Evolutionary conservation across 1,140 invertebrate genomes (phyloP).

Genomic region (Caenorhabditis remanei): DNA sequence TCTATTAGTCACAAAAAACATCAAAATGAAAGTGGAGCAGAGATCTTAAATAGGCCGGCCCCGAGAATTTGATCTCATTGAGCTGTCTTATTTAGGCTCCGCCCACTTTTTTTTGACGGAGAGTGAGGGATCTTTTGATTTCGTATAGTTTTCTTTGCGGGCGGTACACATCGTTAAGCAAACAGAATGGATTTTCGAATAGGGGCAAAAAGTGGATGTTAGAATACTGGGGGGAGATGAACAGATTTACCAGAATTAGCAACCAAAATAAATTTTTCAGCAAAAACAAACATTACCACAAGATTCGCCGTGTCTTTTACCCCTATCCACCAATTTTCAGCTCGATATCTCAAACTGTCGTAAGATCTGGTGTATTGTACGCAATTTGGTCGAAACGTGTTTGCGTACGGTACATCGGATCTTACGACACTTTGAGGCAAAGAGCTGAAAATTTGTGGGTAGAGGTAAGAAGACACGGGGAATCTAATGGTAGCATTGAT

Average conservation of each 20-base stretch:
- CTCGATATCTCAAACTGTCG: neutral
- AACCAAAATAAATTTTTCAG: too few species aligned
- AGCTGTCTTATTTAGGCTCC: constrained; percentile 1
- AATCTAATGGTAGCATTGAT: neutral
- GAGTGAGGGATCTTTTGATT: neutral
- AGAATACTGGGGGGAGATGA: too few species aligned
- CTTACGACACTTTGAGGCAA: neutral
- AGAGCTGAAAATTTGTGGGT: neutral
- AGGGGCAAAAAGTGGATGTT: too few species aligned
- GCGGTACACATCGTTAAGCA: too few species aligned
- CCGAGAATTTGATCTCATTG: neutral
- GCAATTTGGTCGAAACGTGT: neutral
- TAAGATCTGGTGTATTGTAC: neutral
- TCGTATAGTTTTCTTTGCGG: neutral
- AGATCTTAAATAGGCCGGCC: neutral
- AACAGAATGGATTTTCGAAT: too few species aligned
- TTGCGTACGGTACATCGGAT: too few species aligned
- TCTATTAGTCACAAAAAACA: too few species aligned
- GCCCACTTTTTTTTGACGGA: neutral
- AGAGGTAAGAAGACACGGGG: neutral
- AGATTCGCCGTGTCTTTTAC: too few species aligned
- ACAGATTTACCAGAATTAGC: too few species aligned
- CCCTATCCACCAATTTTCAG: too few species aligned
- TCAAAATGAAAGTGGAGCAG: too few species aligned
- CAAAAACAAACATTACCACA: too few species aligned